A percentile compares a stretch with the other conserved stretches of the same genome.
Evolutionary conservation across 2,113 vertebrate species (phyloP).

Genomic region (Malurus melanocephalus): DNA sequence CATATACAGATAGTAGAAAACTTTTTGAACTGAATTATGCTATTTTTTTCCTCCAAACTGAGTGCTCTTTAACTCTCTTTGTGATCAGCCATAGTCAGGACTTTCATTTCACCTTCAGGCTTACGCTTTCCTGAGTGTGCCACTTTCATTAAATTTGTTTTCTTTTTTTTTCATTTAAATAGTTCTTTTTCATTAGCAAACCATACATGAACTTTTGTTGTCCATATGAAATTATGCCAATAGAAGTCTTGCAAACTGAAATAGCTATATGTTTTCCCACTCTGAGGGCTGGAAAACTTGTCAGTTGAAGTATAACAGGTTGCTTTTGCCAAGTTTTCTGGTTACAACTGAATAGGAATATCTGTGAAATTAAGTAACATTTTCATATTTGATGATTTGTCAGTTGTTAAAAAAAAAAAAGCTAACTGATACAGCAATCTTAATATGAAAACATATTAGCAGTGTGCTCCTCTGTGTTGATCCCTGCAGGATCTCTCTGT

Average conservation of each 20-base stretch:
- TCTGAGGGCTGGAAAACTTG: background rate
- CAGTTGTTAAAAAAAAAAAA: background rate
- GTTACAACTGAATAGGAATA: background rate
- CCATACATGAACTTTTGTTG: constrained; percentile 11
- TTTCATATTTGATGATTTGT: constrained; percentile 13
- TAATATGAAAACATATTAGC: constrained; percentile 15
- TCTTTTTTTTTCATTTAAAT: constrained; percentile 21
- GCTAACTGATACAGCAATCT: background rate
- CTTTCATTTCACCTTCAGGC: constrained; percentile 32
- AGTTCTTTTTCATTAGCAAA: constrained; percentile 22
- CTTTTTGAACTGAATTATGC: background rate
- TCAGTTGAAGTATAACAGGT: constrained; percentile 12
- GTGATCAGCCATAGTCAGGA: background rate
- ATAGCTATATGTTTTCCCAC: constrained; percentile 21
- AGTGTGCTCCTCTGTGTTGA: background rate
- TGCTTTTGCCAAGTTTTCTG: constrained; percentile 32
- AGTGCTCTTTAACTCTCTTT: constrained; percentile 15
- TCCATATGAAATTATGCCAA: constrained; percentile 21
- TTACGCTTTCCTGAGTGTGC: background rate
- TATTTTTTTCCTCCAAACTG: background rate
- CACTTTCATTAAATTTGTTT: constrained; percentile 7
- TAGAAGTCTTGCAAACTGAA: constrained; percentile 6
- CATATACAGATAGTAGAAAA: background rate
- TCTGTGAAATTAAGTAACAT: constrained; percentile 37
- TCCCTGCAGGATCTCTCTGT: background rate